These are phyloP conservation scores for Psittacula echo DNA, from an alignment of 2,797 vertebrate genomes.

Conservation along the genomic window DNA sequence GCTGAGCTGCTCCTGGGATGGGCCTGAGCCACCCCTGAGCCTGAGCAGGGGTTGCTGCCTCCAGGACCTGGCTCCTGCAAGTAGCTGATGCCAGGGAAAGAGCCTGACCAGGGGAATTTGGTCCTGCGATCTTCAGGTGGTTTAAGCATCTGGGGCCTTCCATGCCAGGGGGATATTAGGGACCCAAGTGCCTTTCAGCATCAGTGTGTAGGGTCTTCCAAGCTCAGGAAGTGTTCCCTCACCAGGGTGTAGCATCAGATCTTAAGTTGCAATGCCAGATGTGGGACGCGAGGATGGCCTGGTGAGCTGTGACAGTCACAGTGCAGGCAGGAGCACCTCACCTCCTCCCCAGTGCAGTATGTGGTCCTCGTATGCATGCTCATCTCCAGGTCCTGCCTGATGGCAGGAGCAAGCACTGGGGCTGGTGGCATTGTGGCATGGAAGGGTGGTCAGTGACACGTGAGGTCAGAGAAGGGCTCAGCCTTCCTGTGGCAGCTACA, in stretches of 20 bases:
- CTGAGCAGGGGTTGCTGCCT: not conserved
- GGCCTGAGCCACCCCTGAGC: not conserved
- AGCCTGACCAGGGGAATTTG: not conserved
- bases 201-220: not conserved
- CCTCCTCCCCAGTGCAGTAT: not conserved
- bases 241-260: not conserved
- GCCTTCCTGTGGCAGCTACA: not conserved
- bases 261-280: not conserved
- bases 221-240: not conserved
- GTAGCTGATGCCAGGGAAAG: not conserved
- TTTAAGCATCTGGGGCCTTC: not conserved
- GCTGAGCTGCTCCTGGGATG: not conserved
- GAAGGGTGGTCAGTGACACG: not conserved
- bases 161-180: fast-evolving
- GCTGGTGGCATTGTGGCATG: not conserved
- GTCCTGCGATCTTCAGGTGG: not conserved
- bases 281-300: not conserved
- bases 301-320: not conserved
- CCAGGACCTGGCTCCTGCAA: fast-evolving
- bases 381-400: not conserved
- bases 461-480: not conserved
- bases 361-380: not conserved
- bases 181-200: fast-evolving
- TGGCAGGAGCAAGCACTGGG: not conserved
- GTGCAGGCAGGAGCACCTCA: not conserved